phyloP scores from a whole-genome alignment of 2,113 vertebrate genomes.

The Ciconia maguari region DNA sequence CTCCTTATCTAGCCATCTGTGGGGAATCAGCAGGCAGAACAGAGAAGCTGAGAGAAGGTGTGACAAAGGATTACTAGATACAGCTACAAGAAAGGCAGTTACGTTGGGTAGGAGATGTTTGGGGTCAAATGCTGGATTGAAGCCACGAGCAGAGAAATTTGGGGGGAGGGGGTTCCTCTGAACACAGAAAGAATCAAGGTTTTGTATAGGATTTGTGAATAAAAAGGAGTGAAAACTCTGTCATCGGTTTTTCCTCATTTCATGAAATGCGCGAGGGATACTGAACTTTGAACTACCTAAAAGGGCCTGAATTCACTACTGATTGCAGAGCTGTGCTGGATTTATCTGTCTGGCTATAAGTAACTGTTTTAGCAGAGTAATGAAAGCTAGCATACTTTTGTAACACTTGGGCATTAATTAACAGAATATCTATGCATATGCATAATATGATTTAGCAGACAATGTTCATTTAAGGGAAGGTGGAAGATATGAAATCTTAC shows the following conservation, averaged over 20 bases:
- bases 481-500: neutral
- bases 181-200: neutral
- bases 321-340: neutral
- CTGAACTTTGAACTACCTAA: neutral
- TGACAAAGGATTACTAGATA: neutral
- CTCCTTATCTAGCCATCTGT: neutral
- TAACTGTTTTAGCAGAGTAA: neutral
- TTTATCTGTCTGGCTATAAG: neutral
- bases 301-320: neutral
- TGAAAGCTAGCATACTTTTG: neutral
- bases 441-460: neutral
- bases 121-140: neutral
- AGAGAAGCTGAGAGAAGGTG: neutral
- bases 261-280: accelerated
- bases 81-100: neutral
- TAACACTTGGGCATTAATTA: neutral
- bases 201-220: neutral
- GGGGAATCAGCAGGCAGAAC: neutral
- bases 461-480: neutral
- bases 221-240: neutral
- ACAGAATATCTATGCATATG: neutral
- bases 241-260: neutral
- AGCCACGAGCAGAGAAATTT: neutral
- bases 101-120: neutral
- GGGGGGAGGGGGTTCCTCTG: neutral